These are phyloP conservation scores for Benitochromis conjunctus DNA, from an alignment of 2,113 vertebrate genomes.

Conservation along the genomic window DNA sequence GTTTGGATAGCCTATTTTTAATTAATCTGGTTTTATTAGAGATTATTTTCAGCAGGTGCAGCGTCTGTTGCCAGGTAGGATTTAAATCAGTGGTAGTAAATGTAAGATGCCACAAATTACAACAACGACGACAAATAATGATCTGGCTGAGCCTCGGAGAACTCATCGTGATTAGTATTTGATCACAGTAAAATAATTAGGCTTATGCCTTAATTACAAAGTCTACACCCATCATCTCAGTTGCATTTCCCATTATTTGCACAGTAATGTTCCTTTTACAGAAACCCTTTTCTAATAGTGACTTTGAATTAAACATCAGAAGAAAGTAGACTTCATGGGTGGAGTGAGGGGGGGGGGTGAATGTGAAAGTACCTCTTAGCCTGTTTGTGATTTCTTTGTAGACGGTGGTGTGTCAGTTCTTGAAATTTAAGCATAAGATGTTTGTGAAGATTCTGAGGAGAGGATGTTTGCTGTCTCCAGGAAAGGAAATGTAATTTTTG, in stretches of 20 bases:
- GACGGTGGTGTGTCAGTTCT: not conserved
- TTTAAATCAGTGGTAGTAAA: not conserved
- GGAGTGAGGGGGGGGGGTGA: not conserved
- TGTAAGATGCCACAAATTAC: not conserved
- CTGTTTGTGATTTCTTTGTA: not conserved
- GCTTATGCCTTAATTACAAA: not conserved
- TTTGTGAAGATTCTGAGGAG: not conserved
- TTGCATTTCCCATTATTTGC: not conserved
- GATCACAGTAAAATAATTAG: not conserved
- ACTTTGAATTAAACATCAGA: not conserved
- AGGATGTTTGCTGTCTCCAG: conserved; percentile 25
- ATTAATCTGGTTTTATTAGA: not conserved
- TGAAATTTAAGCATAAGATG: not conserved
- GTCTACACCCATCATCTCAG: not conserved
- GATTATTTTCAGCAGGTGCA: not conserved
- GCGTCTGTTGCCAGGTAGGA: not conserved
- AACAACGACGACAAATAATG: not conserved
- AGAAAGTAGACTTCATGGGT: not conserved
- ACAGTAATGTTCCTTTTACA: not conserved
- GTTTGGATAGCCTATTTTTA: not conserved
- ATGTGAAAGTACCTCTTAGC: not conserved
- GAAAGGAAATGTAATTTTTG: conserved; percentile 45
- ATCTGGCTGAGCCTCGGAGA: not conserved
- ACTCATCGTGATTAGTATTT: not conserved
- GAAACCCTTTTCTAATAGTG: not conserved